Conservation (phyloP, 2,797 vertebrate genomes). For the Schizopygopsis malacanthus region DNA sequence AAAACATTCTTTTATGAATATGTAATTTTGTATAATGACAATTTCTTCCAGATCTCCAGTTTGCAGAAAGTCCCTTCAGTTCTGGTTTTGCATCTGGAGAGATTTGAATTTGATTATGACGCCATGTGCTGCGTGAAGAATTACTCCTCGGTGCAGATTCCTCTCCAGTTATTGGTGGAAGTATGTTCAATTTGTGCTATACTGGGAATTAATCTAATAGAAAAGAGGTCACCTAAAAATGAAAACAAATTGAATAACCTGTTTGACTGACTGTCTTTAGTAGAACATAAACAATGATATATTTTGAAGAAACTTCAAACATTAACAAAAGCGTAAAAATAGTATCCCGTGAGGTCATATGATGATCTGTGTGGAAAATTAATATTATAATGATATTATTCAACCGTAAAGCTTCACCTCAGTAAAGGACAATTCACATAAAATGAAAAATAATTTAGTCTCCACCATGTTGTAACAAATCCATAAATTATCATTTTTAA, state of each 20-base stretch:
- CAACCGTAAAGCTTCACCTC: no score
- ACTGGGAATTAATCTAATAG: background rate
- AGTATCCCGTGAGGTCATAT: no score
- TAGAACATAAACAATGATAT: background rate
- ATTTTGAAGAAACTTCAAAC: no score
- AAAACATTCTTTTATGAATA: background rate
- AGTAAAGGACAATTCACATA: no score
- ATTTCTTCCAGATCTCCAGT: background rate
- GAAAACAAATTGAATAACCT: background rate
- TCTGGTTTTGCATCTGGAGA: constrained; percentile 19
- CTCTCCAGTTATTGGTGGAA: background rate
- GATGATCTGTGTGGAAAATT: no score
- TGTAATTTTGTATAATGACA: background rate
- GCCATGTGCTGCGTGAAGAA: constrained; percentile 2
- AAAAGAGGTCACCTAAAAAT: background rate
- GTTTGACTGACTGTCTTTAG: background rate
- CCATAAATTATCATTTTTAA: no score
- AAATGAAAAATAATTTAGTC: no score
- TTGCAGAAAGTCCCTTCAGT: background rate
- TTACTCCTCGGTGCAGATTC: background rate
- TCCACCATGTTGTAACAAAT: no score
- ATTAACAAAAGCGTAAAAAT: no score
- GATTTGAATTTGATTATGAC: constrained; percentile 17
- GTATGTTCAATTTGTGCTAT: background rate
- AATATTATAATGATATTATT: no score